Base-by-base conservation (phyloP, 2,888 invertebrate genomes). In the Cephalotes varians region DNA sequence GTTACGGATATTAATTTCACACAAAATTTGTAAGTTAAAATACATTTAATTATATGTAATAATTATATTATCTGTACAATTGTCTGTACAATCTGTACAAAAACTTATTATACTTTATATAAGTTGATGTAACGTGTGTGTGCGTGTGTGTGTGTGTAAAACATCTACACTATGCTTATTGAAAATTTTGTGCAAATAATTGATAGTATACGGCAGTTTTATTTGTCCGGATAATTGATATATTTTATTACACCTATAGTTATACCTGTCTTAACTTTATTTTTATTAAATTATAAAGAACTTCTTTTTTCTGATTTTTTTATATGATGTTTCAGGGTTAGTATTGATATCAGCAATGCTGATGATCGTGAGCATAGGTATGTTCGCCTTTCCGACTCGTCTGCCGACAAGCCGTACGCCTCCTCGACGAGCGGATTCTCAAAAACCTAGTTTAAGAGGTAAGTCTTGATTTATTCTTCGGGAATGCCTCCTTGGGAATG, bases 381-480 rank as follows among this genome's bases (percentile, higher is more conserved):
- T 99, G 98, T 98, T 98, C 95, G 97, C 97, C 88, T 99, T 99
- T 95, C 98, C 98, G 83, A 96, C 97, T 87, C 96, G 97, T 93
- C 95, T 98, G 93, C 96, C 96, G 58, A 95, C 96, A 79, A 95
- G 95, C 84, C 94, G 94, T 80, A 86, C 92, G 4, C 89, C 88
- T 69, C 91, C 90, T 37, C 93, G 92, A 88, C 90, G 93, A 10
- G 93, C 95, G 49, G 94, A 94, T 47, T 94, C 95, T 60, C 95
- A 95, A 88, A 96, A 96, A 76, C 96, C 97, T 1, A 95, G 96
- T 90, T 95, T 97, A 81, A 96, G 96, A 96, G 97, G 97, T 97
- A 85, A 92, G 90, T 84, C 65, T 79, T 82, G 83, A 88, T 87
- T 88, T 88, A 84, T 51, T 28, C 28, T 34, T 37, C 49, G 60